A percentile compares a stretch with the other conserved stretches of the same genome.
Evolutionary conservation across 2,797 vertebrate species (phyloP).

Genomic region (Lepilemur septentrionalis): DNA sequence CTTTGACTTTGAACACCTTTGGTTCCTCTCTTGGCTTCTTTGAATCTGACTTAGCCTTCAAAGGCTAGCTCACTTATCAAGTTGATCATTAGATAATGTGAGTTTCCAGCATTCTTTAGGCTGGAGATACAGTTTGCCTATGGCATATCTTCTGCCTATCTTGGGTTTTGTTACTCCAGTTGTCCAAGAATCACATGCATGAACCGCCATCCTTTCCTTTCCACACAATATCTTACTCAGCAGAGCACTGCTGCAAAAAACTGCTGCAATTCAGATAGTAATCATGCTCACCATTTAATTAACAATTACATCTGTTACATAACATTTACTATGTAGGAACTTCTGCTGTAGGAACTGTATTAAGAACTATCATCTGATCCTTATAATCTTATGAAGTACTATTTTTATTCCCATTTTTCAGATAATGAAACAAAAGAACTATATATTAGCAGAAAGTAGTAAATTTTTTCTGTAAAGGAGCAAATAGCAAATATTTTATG

Average conservation of each 20-base stretch:
- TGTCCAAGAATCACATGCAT: neutral
- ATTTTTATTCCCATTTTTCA: slow-evolving; percentile 17
- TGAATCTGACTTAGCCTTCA: neutral
- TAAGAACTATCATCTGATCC: slow-evolving; percentile 17
- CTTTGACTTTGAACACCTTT: neutral
- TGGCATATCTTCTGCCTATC: neutral
- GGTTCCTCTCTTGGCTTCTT: neutral
- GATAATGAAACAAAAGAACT: slow-evolving; percentile 28
- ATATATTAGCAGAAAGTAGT: neutral
- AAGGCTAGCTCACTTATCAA: neutral
- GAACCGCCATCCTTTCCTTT: neutral
- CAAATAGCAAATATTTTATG: neutral
- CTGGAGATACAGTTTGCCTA: neutral
- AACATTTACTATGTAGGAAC: neutral
- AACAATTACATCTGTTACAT: neutral
- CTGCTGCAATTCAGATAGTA: neutral
- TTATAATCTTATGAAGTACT: neutral
- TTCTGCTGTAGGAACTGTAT: neutral
- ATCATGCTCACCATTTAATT: neutral
- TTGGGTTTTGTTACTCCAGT: neutral
- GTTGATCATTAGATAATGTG: neutral
- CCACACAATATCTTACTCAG: neutral
- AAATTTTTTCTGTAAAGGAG: neutral
- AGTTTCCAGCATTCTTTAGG: neutral
- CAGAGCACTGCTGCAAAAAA: neutral